phyloP scores from a whole-genome alignment of 2,888 invertebrate genomes.

The Drosophila meridiana region DNA sequence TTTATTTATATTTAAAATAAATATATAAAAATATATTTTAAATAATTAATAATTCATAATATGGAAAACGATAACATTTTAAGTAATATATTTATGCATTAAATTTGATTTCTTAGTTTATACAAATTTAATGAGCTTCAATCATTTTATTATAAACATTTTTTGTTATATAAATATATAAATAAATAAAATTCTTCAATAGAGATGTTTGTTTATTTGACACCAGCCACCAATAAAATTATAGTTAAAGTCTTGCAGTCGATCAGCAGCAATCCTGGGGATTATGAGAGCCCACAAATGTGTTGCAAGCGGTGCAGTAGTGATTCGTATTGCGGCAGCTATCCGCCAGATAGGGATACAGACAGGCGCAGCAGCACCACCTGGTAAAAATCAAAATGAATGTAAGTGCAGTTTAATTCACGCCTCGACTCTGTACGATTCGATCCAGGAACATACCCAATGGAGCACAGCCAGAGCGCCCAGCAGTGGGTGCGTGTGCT shows the following conservation, averaged over 20 bases:
- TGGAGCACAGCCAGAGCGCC: slow-evolving; percentile 53
- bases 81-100: not conserved
- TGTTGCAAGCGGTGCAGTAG: slow-evolving; percentile 53
- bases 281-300: slow-evolving; percentile 55
- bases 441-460: slow-evolving; percentile 39
- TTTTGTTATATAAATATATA: no score
- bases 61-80: not conserved
- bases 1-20: no score
- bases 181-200: no score
- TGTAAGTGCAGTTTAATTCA: not conserved
- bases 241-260: no score
- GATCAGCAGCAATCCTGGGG: slow-evolving; percentile 24
- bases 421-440: slow-evolving; percentile 2
- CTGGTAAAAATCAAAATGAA: slow-evolving; percentile 12
- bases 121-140: no score
- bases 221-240: no score
- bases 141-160: no score
- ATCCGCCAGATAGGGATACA: slow-evolving; percentile 47
- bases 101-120: not conserved
- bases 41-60: not conserved
- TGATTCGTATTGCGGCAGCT: slow-evolving; percentile 52
- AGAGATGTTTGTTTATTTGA: no score
- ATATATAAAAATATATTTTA: not conserved
- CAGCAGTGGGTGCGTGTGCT: slow-evolving; percentile 40
- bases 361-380: slow-evolving; percentile 61